phyloP scores from a whole-genome alignment of 2,113 vertebrate genomes.

The Clinocottus analis region DNA sequence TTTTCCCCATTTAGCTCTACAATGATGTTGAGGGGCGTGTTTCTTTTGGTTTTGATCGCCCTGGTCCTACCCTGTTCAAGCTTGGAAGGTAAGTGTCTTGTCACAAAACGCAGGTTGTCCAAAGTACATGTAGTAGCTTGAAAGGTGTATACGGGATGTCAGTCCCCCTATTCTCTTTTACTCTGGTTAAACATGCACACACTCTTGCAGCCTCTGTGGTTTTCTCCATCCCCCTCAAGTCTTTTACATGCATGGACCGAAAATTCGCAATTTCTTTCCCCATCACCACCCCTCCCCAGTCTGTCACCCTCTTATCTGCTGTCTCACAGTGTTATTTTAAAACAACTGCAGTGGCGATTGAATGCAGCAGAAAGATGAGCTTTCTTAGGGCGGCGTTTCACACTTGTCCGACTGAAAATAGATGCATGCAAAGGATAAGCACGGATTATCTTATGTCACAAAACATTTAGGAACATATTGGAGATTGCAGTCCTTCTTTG shows the following conservation, averaged over 20 bases:
- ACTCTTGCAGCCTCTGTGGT: conserved; percentile 27
- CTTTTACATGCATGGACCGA: conserved; percentile 44
- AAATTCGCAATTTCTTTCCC: conserved; percentile 43
- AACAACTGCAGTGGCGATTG: conserved; percentile 60
- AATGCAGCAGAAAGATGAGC: conserved; percentile 50
- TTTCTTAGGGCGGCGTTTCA: conserved; percentile 29
- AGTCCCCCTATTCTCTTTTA: conserved; percentile 3
- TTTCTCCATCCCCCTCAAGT: conserved; percentile 41
- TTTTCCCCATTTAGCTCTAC: conserved; percentile 77
- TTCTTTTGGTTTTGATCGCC: conserved; percentile 86
- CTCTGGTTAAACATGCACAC: conserved; percentile 24
- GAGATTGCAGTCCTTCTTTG: not conserved
- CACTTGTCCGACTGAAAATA: conserved; percentile 20
- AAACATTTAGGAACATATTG: conserved; percentile 11
- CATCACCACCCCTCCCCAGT: conserved; percentile 49
- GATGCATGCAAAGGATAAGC: not conserved
- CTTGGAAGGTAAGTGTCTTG: conserved; percentile 87
- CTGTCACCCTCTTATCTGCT: conserved; percentile 70
- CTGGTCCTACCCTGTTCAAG: conserved; percentile 84
- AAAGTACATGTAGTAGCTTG: not conserved
- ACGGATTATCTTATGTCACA: conserved; percentile 7
- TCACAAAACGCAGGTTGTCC: conserved; percentile 36
- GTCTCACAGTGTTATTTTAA: conserved; percentile 71
- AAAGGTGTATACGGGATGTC: conserved; percentile 13
- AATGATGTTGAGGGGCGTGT: conserved; percentile 85